Base-by-base conservation (phyloP, 2,888 invertebrate species). In the Ceramica pisi region DNA sequence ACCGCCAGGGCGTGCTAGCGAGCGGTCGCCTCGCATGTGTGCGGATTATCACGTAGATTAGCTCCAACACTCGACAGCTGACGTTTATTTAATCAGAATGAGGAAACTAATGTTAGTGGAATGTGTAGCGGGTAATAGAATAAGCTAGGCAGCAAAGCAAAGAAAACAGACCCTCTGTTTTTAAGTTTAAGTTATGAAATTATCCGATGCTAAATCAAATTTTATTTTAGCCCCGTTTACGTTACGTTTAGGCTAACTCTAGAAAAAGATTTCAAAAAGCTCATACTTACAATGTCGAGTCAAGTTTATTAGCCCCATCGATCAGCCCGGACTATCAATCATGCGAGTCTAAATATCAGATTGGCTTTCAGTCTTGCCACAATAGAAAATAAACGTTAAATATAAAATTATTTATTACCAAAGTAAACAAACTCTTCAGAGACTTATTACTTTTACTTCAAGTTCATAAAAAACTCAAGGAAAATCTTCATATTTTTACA, bases 21-120 rank as follows among this genome's bases (percentile, higher is more conserved):
- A 21, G 21, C 53, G 65, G 67, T 63, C 65, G 72, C 21, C 74
- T 19, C 23, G 41, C 53, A 31, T 59, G 81, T 61, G 69, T 64
- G 66, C 1, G 41, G 51, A 48, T 67, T 76, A 76, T 61, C 61
- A 38, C 59, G 35, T 61, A 38, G 56, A 67, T 81, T 76, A 71
- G 60, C 63, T 67, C 50, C 56, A 51, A 53, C 63, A 71, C 77
- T 48, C 71, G 44, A 67, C 56, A 53, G 51, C 63, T 67, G 77
- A 56, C 66, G 48, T 71, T 78, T 81, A 81, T 81, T 81, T 62
- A 53, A 75, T 80, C 53, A 50, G 14, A 8, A 23, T 26, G 44
- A 50, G 56, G 16, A 23, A 41, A 67, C n/a, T 56, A 14, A 6
- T 60, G 26, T 14, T 4, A 21, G 23, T 46, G 41, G 9, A 21